Evolutionary conservation across 2,888 invertebrate genomes (phyloP).

Genomic region (Tachina grossa): DNA sequence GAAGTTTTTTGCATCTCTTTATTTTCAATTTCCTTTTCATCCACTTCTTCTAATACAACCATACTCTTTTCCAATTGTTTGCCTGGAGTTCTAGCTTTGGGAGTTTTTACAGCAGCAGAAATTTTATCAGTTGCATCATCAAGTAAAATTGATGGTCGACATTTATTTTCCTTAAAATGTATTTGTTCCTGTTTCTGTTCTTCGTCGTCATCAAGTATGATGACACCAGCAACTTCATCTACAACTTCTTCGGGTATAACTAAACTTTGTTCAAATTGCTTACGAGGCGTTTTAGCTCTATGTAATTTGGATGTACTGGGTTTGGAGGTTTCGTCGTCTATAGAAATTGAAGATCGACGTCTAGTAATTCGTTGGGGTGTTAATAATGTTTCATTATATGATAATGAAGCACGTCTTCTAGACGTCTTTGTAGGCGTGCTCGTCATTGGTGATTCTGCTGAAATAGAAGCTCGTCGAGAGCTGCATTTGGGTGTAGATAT

Average conservation of each 20-base stretch:
- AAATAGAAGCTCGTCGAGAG: constrained; percentile 71
- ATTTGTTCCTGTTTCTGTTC: constrained; percentile 2
- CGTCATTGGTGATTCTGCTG: constrained; percentile 47
- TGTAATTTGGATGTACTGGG: constrained; percentile 33
- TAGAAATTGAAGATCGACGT: constrained; percentile 67
- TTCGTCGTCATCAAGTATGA: constrained; percentile 57
- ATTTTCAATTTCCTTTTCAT: constrained; percentile 23
- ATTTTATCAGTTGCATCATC: constrained; percentile 47
- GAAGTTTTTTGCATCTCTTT: neutral
- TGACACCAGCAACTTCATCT: constrained; percentile 62
- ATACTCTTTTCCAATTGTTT: constrained; percentile 9
- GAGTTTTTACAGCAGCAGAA: neutral
- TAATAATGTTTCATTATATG: constrained; percentile 43
- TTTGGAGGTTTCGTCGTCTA: constrained; percentile 56
- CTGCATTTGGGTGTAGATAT: constrained; percentile 70
- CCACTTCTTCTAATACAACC: constrained; percentile 50
- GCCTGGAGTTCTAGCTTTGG: constrained; percentile 31
- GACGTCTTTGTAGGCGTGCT: constrained; percentile 42
- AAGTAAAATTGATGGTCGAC: constrained; percentile 60
- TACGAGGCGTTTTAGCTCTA: constrained; percentile 37
- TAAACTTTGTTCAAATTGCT: constrained; percentile 12
- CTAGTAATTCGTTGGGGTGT: constrained; percentile 66
- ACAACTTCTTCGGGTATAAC: constrained; percentile 55
- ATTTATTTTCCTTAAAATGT: constrained; percentile 21
- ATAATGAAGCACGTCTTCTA: constrained; percentile 60